Base-by-base conservation (phyloP, 2,113 vertebrate species). In the Prionailurus bengalensis region DNA sequence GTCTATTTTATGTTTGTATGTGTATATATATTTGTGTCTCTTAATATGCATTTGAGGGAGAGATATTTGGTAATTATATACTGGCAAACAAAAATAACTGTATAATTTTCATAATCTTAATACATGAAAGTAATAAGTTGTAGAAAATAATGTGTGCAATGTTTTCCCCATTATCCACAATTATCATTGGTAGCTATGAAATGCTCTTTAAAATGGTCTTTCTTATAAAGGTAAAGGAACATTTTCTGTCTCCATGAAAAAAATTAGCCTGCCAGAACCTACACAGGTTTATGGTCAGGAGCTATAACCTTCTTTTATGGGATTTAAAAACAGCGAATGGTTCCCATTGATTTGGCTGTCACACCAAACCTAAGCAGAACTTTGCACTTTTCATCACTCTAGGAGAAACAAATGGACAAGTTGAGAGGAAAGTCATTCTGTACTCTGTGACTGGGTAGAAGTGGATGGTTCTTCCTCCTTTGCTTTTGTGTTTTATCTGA, bases 181-280 rank as follows among this genome's bases (percentile, higher is more conserved):
- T 92, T 97, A 33, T 95, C 36, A 76, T 53, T 39, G 74, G 48
- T 91, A 85, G 36, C 45, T 81, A 87, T 79, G 74, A 89, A 95
- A 78, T 63, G 11, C 17, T 76, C 17, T 97, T 71, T 74, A 95
- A 87, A 90, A 33, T 29, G 65, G 29, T 79, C 42, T 92, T 95
- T 91, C 76, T 93, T 80, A 4, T 39, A 73, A 86, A 91, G 5
- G 29, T 13, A 87, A 96, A 94, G 31, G 68, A 91, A 25, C 16
- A 45, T 36, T 93, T 89, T 95, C 27, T 65, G 5, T 97, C 21
- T 76, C 15, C 39, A 19, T 79, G 53, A 91, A 92, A 95, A 96
- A 78, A 78, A 33, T 92, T 70, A 90, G 19, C 23, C 45, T 87
- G 21, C 7, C 25, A 42, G 19, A 19, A 51, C 16, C 36, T 86